Base-by-base conservation (phyloP, 2,113 vertebrate genomes). In the Nibea albiflora region DNA sequence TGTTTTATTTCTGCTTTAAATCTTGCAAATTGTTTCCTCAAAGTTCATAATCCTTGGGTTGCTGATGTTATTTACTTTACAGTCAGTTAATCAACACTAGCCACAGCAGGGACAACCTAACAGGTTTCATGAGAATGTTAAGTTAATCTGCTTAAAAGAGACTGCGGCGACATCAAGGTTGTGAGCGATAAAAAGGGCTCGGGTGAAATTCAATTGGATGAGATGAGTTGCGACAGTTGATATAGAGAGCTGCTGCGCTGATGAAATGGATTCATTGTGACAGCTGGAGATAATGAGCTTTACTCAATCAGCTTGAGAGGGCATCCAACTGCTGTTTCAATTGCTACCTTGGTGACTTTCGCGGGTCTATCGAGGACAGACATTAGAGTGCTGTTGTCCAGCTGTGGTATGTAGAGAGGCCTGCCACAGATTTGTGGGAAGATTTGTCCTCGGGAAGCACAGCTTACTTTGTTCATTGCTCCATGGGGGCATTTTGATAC, bases 151-250 rank as follows among this genome's bases (percentile, higher is more conserved):
- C 91, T 89, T 92, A 91, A 90, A 84, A 86, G 93, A 92, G 88
- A 78, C 79, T 85, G 90, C 65, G 76, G 80, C 81, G 6, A 80
- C 81, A 88, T 86, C 91, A 82, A 90, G 89, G 90, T 85, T 95
- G 94, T 87, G 91, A 86, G 87, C 56, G 73, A 94, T 94, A 92
- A 94, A 95, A 87, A 88, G 90, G 91, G 86, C 86, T 80, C 53
- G 92, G 91, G 84, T 88, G 80, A 93, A 94, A 94, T 90, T 92
- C 91, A 94, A 95, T 90, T 92, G 92, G 90, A 94, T 90, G 92
- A 92, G 93, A 95, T 95, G 94, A 93, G 91, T 92, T 91, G 89
- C 84, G 94, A 94, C 94, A 94, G 93, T 93, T 92, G 90, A 95
- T 94, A 92, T 81, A 90, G 87, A 86, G 87, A 90, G 93, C 92